phyloP scores from a whole-genome alignment of 1,140 invertebrate genomes.

The Drosophila cardini region DNA sequence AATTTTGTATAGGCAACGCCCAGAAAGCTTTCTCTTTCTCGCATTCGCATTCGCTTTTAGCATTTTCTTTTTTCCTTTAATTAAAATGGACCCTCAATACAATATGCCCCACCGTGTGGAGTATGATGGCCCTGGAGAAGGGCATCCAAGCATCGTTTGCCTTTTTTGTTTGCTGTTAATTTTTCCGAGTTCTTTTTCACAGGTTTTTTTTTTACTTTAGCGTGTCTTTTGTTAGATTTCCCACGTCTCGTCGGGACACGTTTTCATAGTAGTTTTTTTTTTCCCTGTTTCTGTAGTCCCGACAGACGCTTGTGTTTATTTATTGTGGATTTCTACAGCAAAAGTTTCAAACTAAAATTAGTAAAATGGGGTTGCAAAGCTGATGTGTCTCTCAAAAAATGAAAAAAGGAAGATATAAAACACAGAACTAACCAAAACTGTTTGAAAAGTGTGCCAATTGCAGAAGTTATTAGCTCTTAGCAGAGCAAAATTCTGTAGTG shows the following conservation, averaged over 20 bases:
- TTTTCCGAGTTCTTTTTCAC: conserved; percentile 46
- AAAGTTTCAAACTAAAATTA: conserved; percentile 60
- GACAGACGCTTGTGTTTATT: conserved; percentile 64
- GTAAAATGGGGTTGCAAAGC: conserved; percentile 43
- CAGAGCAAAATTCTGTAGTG: neutral
- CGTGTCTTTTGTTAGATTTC: conserved; percentile 73
- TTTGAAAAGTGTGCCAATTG: conserved; percentile 68
- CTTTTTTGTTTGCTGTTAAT: conserved; percentile 78
- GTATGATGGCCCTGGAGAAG: conserved; percentile 13
- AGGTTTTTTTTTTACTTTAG: conserved; percentile 42
- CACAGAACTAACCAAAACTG: conserved; percentile 4
- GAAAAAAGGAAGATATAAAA: conserved; percentile 11
- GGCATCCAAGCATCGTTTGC: conserved; percentile 45
- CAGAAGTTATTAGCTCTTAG: conserved; percentile 58
- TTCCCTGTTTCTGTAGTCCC: conserved; percentile 50
- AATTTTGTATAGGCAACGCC: conserved; percentile 53
- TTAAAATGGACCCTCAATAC: conserved; percentile 82
- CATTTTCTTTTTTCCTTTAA: conserved; percentile 71
- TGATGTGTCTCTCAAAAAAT: conserved; percentile 46
- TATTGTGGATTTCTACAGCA: conserved; percentile 68
- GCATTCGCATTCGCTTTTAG: neutral
- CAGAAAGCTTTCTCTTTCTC: conserved; percentile 59
- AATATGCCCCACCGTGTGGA: conserved; percentile 65
- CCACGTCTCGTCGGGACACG: conserved; percentile 67
- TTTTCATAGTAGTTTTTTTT: conserved; percentile 32